A percentile compares a stretch with the other conserved stretches of the same genome.
Evolutionary conservation across 1,140 invertebrate genomes (phyloP).

Genomic region (Drosophila tristis): DNA sequence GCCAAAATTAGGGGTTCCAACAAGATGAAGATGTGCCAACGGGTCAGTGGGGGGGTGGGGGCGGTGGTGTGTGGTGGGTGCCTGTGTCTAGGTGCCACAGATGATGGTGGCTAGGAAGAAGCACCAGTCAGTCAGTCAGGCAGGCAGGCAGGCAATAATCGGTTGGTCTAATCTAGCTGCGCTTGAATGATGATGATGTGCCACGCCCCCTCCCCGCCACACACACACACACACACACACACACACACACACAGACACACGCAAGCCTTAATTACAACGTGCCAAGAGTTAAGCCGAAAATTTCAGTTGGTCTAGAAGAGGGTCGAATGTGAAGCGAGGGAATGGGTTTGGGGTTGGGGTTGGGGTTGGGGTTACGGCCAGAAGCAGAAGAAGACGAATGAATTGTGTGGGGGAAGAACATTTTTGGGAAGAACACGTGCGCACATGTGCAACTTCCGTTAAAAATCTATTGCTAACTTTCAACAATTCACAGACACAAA

Average conservation of each 20-base stretch:
- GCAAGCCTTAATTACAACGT: conserved; percentile 77
- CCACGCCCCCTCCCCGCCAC: conserved; percentile 53
- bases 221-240: not conserved
- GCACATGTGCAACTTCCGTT: conserved; percentile 82
- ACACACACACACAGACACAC: not conserved
- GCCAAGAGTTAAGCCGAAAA: conserved; percentile 52
- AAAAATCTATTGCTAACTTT: conserved; percentile 83
- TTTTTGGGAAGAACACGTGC: conserved; percentile 68
- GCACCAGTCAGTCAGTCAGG: conserved; percentile 14
- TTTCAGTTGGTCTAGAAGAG: conserved; percentile 3
- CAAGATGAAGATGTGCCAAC: not conserved
- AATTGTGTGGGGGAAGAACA: conserved; percentile 29
- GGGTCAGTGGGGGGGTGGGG: not conserved
- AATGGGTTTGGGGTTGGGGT: conserved; percentile 5
- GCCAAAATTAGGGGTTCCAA: not conserved
- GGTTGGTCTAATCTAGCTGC: conserved; percentile 73
- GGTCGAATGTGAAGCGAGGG: no score
- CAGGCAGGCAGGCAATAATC: conserved; percentile 46
- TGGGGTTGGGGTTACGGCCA: not conserved
- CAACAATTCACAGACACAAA: conserved; percentile 69
- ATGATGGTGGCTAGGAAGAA: not conserved
- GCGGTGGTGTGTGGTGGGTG: not conserved
- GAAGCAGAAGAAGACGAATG: conserved; percentile 34
- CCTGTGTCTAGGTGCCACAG: no score
- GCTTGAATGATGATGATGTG: conserved; percentile 82